Evolutionary conservation across 2,888 invertebrate species (phyloP).

Genomic region (Polia nebulosa): DNA sequence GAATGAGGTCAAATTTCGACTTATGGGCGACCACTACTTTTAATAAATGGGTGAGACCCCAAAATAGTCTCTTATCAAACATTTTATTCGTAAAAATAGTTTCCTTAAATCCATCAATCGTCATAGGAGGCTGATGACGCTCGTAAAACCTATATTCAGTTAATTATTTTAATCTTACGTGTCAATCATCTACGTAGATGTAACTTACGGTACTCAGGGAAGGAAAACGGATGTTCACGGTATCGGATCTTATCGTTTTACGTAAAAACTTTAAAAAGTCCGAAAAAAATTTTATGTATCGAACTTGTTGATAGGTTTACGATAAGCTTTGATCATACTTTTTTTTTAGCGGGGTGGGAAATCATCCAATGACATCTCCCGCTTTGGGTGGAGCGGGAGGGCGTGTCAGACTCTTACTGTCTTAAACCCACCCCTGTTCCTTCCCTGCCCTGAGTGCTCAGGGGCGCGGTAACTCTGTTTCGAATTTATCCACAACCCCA

Average conservation of each 20-base stretch:
- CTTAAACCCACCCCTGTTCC: no score
- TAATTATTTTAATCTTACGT: slow-evolving; percentile 30
- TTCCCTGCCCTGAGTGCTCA: no score
- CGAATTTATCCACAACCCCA: no score
- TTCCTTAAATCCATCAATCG: slow-evolving; percentile 10
- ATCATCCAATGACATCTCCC: no score
- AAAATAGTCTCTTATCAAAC: neutral
- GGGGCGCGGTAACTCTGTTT: no score
- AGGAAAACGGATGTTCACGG: slow-evolving; percentile 50
- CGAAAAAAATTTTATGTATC: slow-evolving; percentile 28
- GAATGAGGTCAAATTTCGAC: no score
- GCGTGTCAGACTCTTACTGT: no score
- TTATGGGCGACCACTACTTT: no score
- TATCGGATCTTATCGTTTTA: slow-evolving; percentile 42
- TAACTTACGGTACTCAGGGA: slow-evolving; percentile 32
- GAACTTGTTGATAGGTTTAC: neutral
- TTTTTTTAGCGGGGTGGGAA: no score
- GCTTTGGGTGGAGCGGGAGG: no score
- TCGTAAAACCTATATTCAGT: neutral
- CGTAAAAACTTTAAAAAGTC: slow-evolving; percentile 39
- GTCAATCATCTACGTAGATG: slow-evolving; percentile 13
- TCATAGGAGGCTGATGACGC: slow-evolving; percentile 33
- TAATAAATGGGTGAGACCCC: neutral
- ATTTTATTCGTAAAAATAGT: slow-evolving; percentile 5
- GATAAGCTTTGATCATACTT: neutral